A percentile compares a stretch with the other conserved stretches of the same genome.
phyloP scores from a whole-genome alignment of 2,888 invertebrate species.

The Sminthurides aquaticus region DNA sequence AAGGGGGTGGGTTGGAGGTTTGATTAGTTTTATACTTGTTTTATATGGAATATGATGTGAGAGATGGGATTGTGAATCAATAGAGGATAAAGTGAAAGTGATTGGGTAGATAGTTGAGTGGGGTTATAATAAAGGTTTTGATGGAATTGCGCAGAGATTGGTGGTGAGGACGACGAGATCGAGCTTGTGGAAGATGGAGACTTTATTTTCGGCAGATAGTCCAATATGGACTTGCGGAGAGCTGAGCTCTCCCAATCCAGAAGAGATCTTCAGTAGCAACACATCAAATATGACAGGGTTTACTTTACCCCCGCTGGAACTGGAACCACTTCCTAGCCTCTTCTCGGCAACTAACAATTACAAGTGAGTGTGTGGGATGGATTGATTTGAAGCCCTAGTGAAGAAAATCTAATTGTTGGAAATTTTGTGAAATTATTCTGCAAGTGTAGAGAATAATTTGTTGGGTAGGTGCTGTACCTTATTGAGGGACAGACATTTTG shows the following conservation, averaged over 20 bases:
- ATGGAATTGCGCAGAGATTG: constrained; percentile 37
- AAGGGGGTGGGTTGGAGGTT: background rate
- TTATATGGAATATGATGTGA: background rate
- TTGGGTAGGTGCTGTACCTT: no score
- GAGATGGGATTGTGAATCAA: background rate
- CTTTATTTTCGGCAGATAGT: constrained; percentile 41
- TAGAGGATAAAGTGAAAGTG: constrained; percentile 13
- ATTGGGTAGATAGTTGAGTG: constrained; percentile 12
- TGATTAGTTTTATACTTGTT: background rate
- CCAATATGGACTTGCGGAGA: constrained; percentile 43
- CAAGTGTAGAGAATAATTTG: no score
- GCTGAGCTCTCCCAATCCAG: constrained; percentile 40
- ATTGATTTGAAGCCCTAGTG: no score
- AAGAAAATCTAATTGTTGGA: no score
- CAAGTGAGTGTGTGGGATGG: constrained; percentile 44
- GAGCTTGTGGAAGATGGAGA: constrained; percentile 31
- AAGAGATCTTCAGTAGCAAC: constrained; percentile 40
- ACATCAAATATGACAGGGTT: constrained; percentile 79
- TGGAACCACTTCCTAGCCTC: constrained; percentile 77
- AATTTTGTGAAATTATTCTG: no score
- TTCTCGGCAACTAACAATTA: constrained; percentile 55
- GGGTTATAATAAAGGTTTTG: constrained; percentile 5
- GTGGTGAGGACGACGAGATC: no score
- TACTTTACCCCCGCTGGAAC: constrained; percentile 70
- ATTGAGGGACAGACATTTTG: no score